A percentile compares a stretch with the other conserved stretches of the same genome.
Evolutionary conservation across 2,888 invertebrate genomes (phyloP).

Genomic region (Xanthorhoe designata): DNA sequence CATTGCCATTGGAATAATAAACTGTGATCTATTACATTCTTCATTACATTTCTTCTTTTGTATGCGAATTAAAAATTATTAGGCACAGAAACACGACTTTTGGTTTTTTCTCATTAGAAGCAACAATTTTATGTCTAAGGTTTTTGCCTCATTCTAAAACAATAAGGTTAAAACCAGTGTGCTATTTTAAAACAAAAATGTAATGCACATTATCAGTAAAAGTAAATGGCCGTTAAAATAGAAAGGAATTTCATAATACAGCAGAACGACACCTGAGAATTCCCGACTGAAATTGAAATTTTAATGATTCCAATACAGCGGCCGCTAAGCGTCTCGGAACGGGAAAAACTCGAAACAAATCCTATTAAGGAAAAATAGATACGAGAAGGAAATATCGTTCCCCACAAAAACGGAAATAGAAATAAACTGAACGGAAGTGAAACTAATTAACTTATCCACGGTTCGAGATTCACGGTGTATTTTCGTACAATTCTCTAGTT

Average conservation of each 20-base stretch:
- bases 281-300: constrained; percentile 59
- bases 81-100: too few species aligned
- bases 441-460: constrained; percentile 84
- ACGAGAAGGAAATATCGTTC: constrained; percentile 75
- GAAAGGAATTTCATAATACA: constrained; percentile 40
- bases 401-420: constrained; percentile 82
- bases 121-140: not conserved
- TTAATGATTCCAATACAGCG: constrained; percentile 66
- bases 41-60: not conserved
- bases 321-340: constrained; percentile 52
- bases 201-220: constrained; percentile 2
- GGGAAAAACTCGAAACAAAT: constrained; percentile 72
- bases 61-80: not conserved
- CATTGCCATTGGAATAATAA: constrained; percentile 45
- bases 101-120: not conserved
- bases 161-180: not conserved
- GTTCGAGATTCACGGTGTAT: constrained; percentile 76
- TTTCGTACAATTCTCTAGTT: constrained; percentile 75
- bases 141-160: not conserved
- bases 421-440: constrained; percentile 82
- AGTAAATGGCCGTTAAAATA: constrained; percentile 18
- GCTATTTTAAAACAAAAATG: not conserved
- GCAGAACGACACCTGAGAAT: constrained; percentile 52
- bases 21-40: constrained; percentile 19
- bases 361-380: constrained; percentile 80